A percentile compares a stretch with the other conserved stretches of the same genome.
phyloP scores from a whole-genome alignment of 1,140 invertebrate genomes.

The Drosophila grimshawi region DNA sequence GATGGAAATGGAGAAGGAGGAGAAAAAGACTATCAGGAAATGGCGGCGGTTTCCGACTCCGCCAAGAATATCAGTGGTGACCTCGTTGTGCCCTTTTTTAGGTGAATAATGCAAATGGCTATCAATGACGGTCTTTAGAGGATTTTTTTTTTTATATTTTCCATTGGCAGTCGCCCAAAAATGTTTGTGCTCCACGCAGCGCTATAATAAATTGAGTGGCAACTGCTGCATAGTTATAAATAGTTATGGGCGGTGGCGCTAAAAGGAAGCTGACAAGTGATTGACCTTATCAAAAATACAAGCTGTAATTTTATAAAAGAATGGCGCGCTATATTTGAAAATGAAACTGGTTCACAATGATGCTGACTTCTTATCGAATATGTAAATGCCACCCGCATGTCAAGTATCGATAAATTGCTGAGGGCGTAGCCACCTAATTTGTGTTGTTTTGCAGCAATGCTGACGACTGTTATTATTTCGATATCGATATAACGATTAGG shows the following conservation, averaged over 20 bases:
- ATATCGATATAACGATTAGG: not conserved
- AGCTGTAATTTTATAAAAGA: not conserved
- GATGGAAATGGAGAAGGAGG: constrained; percentile 3
- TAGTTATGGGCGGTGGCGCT: constrained; percentile 1
- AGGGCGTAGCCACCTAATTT: not conserved
- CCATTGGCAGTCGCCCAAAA: constrained; percentile 42
- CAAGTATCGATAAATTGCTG: not conserved
- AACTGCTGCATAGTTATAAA: constrained; percentile 38
- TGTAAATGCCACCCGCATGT: not conserved
- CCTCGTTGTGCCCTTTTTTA: constrained; percentile 54
- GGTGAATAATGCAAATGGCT: constrained; percentile 37
- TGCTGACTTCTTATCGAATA: not conserved
- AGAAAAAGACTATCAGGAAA: constrained; percentile 56
- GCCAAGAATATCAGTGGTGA: constrained; percentile 61
- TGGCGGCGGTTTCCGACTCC: constrained; percentile 51
- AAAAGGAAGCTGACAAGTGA: constrained; percentile 2
- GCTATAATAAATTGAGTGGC: constrained; percentile 48
- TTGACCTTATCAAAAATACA: constrained; percentile 8
- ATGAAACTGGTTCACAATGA: not conserved
- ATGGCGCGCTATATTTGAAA: constrained; percentile 2
- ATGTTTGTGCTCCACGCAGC: constrained; percentile 19
- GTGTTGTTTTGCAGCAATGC: no score
- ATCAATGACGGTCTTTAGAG: constrained; percentile 40
- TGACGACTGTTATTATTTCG: not conserved
- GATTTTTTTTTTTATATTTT: constrained; percentile 17